Conservation (phyloP, 2,888 invertebrate genomes). For the Neoitamus cyanurus region DNA sequence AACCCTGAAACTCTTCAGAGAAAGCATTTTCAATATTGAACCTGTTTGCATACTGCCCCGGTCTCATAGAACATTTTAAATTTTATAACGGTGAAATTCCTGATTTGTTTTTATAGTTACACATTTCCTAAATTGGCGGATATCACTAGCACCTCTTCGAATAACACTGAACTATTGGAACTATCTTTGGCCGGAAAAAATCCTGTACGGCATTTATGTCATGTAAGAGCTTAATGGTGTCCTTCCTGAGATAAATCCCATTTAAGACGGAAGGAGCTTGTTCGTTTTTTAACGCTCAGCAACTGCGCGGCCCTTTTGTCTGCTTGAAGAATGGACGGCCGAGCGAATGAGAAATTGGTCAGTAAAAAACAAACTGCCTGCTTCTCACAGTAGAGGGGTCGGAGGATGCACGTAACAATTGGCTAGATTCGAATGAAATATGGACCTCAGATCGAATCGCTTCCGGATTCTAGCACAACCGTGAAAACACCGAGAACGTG, state of each 20-base stretch:
- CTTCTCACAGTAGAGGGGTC: background rate
- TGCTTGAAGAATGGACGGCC: background rate
- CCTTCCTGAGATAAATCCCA: constrained; percentile 24
- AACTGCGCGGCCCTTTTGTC: background rate
- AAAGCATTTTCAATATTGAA: background rate
- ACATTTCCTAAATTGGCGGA: background rate
- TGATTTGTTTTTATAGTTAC: background rate
- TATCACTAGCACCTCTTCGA: background rate
- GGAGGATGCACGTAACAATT: background rate
- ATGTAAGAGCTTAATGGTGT: background rate
- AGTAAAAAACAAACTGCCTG: constrained; percentile 5
- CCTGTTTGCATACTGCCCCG: no score
- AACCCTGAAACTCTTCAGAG: no score
- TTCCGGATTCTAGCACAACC: constrained; percentile 48
- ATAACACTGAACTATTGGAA: background rate
- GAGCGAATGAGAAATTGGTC: background rate
- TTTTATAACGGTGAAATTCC: background rate
- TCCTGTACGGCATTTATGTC: background rate
- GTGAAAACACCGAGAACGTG: background rate
- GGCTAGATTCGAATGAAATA: constrained; percentile 18
- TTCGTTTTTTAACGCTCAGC: constrained; percentile 4
- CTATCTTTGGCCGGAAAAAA: background rate
- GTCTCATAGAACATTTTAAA: background rate
- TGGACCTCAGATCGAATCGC: constrained; percentile 49
- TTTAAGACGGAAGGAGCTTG: constrained; percentile 10